phyloP scores from a whole-genome alignment of 1,140 invertebrate species.

The Piezodorus guildinii region DNA sequence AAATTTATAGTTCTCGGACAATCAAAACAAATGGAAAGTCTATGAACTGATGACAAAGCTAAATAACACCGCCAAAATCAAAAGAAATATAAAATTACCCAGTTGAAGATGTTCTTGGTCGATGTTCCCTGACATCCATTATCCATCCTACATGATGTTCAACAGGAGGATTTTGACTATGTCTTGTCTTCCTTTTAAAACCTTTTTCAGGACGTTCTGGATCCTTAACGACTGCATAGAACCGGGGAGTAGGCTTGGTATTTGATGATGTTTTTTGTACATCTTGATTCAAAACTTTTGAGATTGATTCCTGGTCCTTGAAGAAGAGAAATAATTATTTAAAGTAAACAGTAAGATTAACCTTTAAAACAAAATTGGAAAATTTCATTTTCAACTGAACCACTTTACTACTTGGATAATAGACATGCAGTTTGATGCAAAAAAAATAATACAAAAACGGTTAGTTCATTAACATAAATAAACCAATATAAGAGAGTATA shows the following conservation, averaged over 20 bases:
- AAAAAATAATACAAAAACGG: too few species aligned
- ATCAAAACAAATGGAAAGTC: too few species aligned
- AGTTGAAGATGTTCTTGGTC: conserved; percentile 59
- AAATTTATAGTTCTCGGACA: too few species aligned
- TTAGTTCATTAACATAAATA: too few species aligned
- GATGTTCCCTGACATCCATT: conserved; percentile 76
- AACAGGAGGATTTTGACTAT: conserved; percentile 82
- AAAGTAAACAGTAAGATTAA: too few species aligned
- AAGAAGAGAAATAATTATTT: too few species aligned
- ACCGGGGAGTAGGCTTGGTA: conserved; percentile 39
- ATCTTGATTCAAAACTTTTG: not conserved
- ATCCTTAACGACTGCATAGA: conserved; percentile 90
- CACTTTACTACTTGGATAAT: too few species aligned
- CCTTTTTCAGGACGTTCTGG: conserved; percentile 42
- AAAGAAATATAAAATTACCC: conserved; percentile 37
- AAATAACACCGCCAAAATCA: not conserved
- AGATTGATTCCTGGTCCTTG: not conserved
- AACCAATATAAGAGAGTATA: too few species aligned
- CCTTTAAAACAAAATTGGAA: too few species aligned
- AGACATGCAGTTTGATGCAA: too few species aligned
- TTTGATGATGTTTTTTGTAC: not conserved
- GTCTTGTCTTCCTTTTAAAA: conserved; percentile 77
- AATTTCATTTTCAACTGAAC: too few species aligned
- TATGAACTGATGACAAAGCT: not conserved
- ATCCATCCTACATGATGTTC: conserved; percentile 97